Evolutionary conservation across 2,113 vertebrate species (phyloP), one percentile per base, ranked within the genome.

Genomic region (Hyla sarda): DNA sequence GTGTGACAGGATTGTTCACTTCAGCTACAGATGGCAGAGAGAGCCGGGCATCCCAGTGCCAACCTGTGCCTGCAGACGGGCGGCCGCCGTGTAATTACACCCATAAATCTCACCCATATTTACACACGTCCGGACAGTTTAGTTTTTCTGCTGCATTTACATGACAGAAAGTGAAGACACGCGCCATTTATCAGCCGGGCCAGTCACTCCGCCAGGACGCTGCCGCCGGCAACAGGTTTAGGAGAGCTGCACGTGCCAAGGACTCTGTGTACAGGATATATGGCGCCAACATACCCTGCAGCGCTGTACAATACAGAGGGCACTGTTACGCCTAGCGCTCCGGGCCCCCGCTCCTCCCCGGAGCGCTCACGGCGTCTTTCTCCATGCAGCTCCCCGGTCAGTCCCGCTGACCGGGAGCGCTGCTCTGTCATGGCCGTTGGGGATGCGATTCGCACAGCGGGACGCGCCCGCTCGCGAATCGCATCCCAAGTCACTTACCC

Each of bases 71-170:
- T 16, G 6, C 10, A 30, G 23, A 77, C 25, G 7, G 17, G 6
- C 56, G 28, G 50, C 75, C 14, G 75, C 50, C 13, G 19, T 34
- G 50, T 78, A 78, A 56, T 56, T 56, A 50, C 21, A 37, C 34
- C 75, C 28, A 78, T 56, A 78, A 78, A 78, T 56, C 75, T 78
- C 50, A 54, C 23, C 5, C 50, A 50, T n/a, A 78, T 78, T 78
- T 78, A 50, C 50, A 37, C 48, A 56, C 28, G 12, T 32, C 17
- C 50, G 0, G 75, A 16, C 1, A 34, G 30, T 78, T 78, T 78
- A 78, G 50, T 78, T 78, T 78, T 30, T 48, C 47, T 77, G 74
- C n/a, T 28, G 28, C 21, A 48, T 54, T 77, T 77, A 50, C 32
- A 77, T 77, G 28, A 54, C 25, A 30, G 74, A 48, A 28, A 48